Evolutionary conservation across 1,140 invertebrate genomes (phyloP).

Genomic region (Globodera ellingtonae): DNA sequence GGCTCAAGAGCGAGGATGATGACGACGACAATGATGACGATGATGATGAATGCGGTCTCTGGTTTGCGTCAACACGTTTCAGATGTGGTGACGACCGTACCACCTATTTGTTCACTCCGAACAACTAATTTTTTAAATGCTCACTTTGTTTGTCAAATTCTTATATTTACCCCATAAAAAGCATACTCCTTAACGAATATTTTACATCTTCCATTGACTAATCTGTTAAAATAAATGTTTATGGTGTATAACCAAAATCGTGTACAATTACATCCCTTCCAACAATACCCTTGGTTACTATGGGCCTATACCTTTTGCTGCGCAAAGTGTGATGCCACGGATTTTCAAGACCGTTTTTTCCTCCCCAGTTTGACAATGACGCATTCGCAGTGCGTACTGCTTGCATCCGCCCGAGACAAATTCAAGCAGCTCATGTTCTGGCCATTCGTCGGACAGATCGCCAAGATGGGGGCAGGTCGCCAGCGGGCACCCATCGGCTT

Average conservation of each 20-base stretch:
- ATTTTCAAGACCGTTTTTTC: slow-evolving; percentile 1
- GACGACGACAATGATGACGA: too few species aligned
- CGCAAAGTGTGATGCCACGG: slow-evolving; percentile 2
- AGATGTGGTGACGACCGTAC: not conserved
- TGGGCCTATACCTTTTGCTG: not conserved
- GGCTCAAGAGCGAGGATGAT: too few species aligned
- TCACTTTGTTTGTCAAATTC: not conserved
- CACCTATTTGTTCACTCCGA: not conserved
- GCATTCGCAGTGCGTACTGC: slow-evolving; percentile 14
- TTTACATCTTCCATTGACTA: too few species aligned
- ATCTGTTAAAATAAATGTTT: not conserved
- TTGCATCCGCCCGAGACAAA: not conserved
- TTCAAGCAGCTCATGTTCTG: not conserved
- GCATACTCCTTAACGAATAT: too few species aligned
- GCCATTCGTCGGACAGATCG: not conserved
- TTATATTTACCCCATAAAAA: too few species aligned
- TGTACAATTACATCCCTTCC: not conserved
- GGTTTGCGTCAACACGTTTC: not conserved
- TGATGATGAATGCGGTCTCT: too few species aligned
- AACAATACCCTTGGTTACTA: not conserved
- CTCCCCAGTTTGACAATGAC: slow-evolving; percentile 1
- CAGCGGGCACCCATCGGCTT: not conserved
- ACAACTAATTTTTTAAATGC: not conserved
- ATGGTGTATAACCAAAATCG: not conserved
- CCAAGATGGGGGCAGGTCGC: slow-evolving; percentile 8